phyloP scores from a whole-genome alignment of 2,113 vertebrate species.

The Dipodomys spectabilis region DNA sequence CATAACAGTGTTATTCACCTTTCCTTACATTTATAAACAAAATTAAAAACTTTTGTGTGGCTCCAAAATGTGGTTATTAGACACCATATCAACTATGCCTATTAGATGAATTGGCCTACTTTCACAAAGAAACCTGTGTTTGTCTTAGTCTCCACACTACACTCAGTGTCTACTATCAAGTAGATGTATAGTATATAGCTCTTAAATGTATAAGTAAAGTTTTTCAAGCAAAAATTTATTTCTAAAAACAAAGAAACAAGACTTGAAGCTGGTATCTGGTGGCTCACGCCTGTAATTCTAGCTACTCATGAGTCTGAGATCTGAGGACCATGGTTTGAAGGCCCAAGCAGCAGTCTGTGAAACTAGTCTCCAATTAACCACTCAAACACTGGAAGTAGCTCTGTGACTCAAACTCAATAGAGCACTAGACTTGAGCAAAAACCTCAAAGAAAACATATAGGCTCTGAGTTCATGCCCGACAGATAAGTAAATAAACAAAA shows the following conservation, averaged over 20 bases:
- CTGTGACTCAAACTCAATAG: no score
- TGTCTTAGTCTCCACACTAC: not conserved
- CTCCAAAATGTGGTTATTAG: not conserved
- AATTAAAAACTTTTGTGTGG: not conserved
- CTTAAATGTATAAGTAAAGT: not conserved
- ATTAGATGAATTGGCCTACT: not conserved
- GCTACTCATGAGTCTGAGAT: no score
- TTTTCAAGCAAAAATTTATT: slow-evolving; percentile 4
- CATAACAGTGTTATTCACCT: not conserved
- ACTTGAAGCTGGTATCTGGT: no score
- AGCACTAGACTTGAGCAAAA: no score
- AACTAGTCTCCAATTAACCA: no score
- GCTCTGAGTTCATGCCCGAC: no score
- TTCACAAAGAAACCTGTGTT: not conserved
- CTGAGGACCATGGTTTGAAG: no score
- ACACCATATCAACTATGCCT: not conserved
- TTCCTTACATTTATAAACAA: slow-evolving; percentile 14
- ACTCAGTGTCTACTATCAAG: not conserved
- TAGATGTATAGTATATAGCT: slow-evolving; percentile 31
- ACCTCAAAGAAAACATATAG: no score
- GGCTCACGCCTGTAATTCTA: no score
- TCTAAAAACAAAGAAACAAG: not conserved
- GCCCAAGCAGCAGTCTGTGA: no score
- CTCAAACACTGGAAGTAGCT: no score
- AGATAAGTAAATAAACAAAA: no score